Percentiles rank a stretch among this genome's conserved stretches.
Evolutionary conservation across 1,140 invertebrate genomes (phyloP).

Genomic region (Anastatus disparis): DNA sequence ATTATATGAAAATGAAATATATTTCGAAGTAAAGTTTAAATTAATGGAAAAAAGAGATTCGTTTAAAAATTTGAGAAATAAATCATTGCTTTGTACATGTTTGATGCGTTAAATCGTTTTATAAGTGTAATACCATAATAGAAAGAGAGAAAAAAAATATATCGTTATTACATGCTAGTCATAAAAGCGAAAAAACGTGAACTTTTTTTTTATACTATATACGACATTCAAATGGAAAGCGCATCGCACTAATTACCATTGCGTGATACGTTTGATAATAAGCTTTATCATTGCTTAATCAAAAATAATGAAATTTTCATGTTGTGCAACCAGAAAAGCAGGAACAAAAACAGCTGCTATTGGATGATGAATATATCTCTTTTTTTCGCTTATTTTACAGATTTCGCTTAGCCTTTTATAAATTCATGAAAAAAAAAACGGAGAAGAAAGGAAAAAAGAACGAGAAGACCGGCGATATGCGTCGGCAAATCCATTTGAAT

Average conservation of each 20-base stretch:
- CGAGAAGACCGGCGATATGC: constrained; percentile 20
- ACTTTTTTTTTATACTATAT: not conserved
- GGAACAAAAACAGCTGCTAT: not conserved
- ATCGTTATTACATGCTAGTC: not conserved
- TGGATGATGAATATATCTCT: not conserved
- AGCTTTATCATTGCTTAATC: constrained; percentile 10
- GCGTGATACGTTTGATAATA: constrained; percentile 17
- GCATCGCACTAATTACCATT: constrained; percentile 30
- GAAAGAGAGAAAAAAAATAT: no score
- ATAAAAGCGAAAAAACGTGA: not conserved
- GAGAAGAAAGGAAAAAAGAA: no score
- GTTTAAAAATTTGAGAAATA: no score
- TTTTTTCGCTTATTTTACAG: no score
- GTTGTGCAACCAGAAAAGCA: constrained; percentile 30
- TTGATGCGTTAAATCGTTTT: no score
- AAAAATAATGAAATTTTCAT: constrained; percentile 28
- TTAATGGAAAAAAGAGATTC: no score
- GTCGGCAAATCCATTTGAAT: not conserved
- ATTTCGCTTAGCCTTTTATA: not conserved
- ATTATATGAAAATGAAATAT: no score
- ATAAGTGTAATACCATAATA: no score
- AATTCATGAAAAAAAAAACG: no score
- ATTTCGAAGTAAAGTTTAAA: no score
- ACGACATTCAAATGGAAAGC: not conserved
- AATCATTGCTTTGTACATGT: no score